Base-by-base conservation (phyloP, 2,888 invertebrate species). In the Nymphalis urticae region DNA sequence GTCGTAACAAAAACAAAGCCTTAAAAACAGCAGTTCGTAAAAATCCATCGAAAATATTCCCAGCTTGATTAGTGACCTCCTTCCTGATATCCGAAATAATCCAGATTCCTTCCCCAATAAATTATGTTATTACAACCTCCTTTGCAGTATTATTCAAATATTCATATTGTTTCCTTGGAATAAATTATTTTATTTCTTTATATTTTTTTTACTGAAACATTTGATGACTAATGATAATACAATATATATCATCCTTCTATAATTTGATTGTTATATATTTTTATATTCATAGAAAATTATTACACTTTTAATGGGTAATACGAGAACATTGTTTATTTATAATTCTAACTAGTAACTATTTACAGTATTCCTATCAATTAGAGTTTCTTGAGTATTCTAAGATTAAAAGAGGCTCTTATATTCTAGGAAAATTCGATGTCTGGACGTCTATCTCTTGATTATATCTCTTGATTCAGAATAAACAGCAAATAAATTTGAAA, bases 81-180 rank as follows among this genome's bases (percentile, higher is more conserved):
- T 66, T 70, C 72, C 75, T 72, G 72, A 53, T 59, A 48, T 70
- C 61, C 62, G 62, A 65, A 60, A 62, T 66, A 61, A 58, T 67
- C 65, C 70, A 70, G 72, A 69, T 75, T 69, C 66, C 66, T 69
- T 62, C 73, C 36, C 61, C 63, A 73, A 73, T 75, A 73, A 75
- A 75, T 70, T 71, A 70, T 69, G 61, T 70, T 71, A 73, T 74
- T 71, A 71, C 65, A 66, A 67, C 65, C 62, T 70, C 66, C 48
- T 71, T 71, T 67, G 27, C 60, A 42, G 54, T 51, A 67, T 68
- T 68, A 68, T 68, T 68, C 68, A 68, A 68, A 71, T 71, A 54
- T 71, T 62, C 68, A 54, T 63, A 68, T 71, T 71, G 64, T 68
- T 68, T 65, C 54, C 59, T 65, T 50, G 27, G 54, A 62, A 42